Percentiles rank a stretch among this genome's conserved stretches.
Conservation (phyloP, 2,797 vertebrate species). For the Gephyroberyx darwinii region DNA sequence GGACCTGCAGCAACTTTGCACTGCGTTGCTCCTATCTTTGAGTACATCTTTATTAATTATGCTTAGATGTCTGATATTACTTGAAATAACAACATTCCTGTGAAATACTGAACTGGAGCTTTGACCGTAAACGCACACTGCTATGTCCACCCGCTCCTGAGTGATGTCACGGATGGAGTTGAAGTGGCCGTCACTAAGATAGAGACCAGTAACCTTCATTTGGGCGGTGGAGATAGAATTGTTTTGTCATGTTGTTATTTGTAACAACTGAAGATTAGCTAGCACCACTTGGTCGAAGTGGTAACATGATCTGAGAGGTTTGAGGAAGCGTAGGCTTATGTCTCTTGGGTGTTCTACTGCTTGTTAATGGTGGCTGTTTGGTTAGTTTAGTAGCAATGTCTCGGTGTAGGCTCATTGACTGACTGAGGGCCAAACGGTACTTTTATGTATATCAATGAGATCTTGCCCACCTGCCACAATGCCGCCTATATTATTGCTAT, state of each 20-base stretch:
- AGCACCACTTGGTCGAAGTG: not conserved
- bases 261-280: not conserved
- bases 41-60: not conserved
- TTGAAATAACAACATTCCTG: constrained; percentile 52
- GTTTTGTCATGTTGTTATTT: constrained; percentile 15
- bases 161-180: constrained; percentile 9
- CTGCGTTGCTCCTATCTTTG: not conserved
- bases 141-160: not conserved
- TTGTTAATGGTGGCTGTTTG: constrained; percentile 16
- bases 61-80: constrained; percentile 4
- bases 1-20: constrained; percentile 27
- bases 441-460: constrained; percentile 42
- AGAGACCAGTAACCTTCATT: not conserved
- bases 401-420: constrained; percentile 26
- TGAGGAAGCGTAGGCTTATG: constrained; percentile 11
- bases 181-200: constrained; percentile 12
- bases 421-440: constrained; percentile 45
- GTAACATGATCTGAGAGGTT: constrained; percentile 22
- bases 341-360: not conserved
- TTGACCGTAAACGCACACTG: not conserved
- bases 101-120: not conserved
- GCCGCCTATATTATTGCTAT: constrained; percentile 57
- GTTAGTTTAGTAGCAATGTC: constrained; percentile 44
- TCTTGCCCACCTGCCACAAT: constrained; percentile 56
- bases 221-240: not conserved